phyloP scores from a whole-genome alignment of 2,888 invertebrate genomes.

The Drosophila falleni region DNA sequence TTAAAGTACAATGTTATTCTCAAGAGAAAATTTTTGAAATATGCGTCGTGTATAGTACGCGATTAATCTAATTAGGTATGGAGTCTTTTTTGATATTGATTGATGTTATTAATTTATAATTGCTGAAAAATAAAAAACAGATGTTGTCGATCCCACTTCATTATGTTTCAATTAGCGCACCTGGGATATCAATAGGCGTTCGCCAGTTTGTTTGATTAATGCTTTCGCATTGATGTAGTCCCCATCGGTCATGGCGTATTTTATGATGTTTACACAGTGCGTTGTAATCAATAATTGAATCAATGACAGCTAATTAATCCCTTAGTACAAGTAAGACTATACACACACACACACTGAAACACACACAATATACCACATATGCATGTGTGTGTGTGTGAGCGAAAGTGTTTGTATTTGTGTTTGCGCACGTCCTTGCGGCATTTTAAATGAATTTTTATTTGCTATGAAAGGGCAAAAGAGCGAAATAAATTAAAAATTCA shows the following conservation, averaged over 20 bases:
- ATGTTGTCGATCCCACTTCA: constrained; percentile 60
- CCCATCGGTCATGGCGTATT: constrained; percentile 8
- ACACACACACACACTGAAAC: background rate
- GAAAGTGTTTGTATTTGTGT: constrained; percentile 24
- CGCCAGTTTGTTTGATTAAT: constrained; percentile 67
- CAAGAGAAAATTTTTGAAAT: constrained; percentile 25
- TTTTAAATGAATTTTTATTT: constrained; percentile 65
- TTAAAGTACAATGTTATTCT: background rate
- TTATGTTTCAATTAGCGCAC: constrained; percentile 66
- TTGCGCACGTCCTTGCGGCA: constrained; percentile 61
- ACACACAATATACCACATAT: background rate
- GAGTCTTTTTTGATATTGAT: constrained; percentile 2
- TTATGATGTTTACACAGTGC: constrained; percentile 10
- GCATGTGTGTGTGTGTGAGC: background rate
- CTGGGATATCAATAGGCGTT: constrained; percentile 29
- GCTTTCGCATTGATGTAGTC: constrained; percentile 34
- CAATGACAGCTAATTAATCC: constrained; percentile 75
- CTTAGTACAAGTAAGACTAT: constrained; percentile 13
- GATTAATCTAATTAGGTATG: constrained; percentile 58
- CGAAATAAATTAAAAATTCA: constrained; percentile 71
- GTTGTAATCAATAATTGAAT: constrained; percentile 66
- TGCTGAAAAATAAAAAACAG: constrained; percentile 39
- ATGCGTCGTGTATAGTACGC: constrained; percentile 9
- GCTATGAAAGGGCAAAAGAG: constrained; percentile 44
- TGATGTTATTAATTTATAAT: constrained; percentile 10